Percentiles rank a stretch among this genome's conserved stretches.
phyloP scores from a whole-genome alignment of 2,113 vertebrate genomes.

The Leptocoma aspasia region DNA sequence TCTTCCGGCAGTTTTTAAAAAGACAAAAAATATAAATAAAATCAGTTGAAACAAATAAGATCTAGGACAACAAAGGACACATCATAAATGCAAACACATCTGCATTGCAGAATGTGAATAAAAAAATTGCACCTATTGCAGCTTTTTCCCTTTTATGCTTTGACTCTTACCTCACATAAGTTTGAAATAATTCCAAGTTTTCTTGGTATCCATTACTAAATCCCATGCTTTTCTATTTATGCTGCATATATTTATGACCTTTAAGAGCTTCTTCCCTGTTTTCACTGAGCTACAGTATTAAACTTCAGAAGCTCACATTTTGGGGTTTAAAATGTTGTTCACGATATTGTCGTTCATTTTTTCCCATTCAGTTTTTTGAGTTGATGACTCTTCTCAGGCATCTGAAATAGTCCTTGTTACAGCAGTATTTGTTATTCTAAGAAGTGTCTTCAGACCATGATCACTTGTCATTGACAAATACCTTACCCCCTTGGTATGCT shows the following conservation, averaged over 20 bases:
- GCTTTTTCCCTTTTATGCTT: neutral
- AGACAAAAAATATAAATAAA: neutral
- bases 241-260: neutral
- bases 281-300: neutral
- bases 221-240: neutral
- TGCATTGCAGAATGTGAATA: neutral
- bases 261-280: neutral
- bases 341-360: constrained; percentile 8
- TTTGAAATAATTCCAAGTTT: neutral
- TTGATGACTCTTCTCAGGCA: neutral
- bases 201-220: neutral
- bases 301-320: neutral
- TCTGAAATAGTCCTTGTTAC: constrained; percentile 10
- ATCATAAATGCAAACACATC: too few relatives aligned
- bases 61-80: neutral
- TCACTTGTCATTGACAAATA: constrained; percentile 4
- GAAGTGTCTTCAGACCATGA: constrained; percentile 3
- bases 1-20: neutral
- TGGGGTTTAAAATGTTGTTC: neutral
- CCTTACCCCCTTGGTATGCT: neutral
- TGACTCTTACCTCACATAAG: neutral
- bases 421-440: neutral
- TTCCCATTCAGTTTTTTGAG: neutral
- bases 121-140: neutral
- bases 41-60: neutral